These are phyloP conservation scores for Papilio glaucus DNA, from an alignment of 1,140 invertebrate genomes.

Conservation along the genomic window DNA sequence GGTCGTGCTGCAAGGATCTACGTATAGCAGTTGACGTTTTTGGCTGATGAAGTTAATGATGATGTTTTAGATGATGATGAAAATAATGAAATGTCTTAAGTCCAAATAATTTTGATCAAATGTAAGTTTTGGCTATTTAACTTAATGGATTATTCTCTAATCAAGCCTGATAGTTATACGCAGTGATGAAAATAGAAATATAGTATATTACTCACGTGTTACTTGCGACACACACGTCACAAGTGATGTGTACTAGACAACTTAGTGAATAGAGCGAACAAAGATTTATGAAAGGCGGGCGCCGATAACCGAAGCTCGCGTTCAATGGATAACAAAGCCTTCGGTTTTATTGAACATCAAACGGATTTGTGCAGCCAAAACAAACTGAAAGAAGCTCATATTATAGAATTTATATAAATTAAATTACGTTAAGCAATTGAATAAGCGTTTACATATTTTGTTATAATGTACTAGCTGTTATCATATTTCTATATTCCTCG, in stretches of 20 bases:
- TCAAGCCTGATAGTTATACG: too few species aligned
- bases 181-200: too few species aligned
- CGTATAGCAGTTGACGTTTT: too few species aligned
- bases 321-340: slow-evolving; percentile 11
- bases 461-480: too few species aligned
- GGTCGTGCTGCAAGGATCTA: too few species aligned
- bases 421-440: background rate
- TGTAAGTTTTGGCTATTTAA: too few species aligned
- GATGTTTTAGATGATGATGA: too few species aligned
- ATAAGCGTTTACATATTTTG: background rate
- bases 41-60: too few species aligned
- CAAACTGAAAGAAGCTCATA: background rate
- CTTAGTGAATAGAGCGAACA: slow-evolving; percentile 10
- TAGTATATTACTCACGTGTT: background rate
- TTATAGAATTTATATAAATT: background rate
- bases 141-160: too few species aligned
- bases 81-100: too few species aligned
- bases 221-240: background rate
- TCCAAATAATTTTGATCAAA: too few species aligned
- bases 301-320: background rate
- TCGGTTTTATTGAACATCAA: slow-evolving; percentile 7
- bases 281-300: slow-evolving; percentile 2
- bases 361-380: slow-evolving; percentile 1
- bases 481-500: too few species aligned
- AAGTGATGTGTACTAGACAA: background rate